Percentiles rank a stretch among this genome's conserved stretches.
phyloP scores from a whole-genome alignment of 2,113 vertebrate genomes.

The Indicator maculatus region DNA sequence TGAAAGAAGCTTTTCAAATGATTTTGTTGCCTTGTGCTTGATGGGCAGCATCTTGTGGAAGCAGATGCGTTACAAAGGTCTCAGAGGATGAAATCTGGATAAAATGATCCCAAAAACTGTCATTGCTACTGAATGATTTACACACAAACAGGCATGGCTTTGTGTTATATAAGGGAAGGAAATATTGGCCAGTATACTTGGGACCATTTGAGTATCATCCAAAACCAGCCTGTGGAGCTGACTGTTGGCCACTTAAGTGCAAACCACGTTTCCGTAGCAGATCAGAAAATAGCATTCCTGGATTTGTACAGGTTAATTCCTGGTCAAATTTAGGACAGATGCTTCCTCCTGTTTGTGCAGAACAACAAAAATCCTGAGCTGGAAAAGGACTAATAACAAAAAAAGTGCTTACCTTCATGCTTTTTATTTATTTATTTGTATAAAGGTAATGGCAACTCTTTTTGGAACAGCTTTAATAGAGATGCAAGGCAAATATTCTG shows the following conservation, averaged over 20 bases:
- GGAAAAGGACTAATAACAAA: background rate
- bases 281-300: conserved; percentile 24
- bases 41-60: background rate
- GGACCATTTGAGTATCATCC: background rate
- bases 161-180: background rate
- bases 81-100: background rate
- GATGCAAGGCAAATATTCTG: background rate
- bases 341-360: conserved; percentile 25
- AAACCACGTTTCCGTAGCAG: background rate
- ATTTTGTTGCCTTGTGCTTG: background rate
- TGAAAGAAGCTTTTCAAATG: background rate
- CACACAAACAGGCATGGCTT: background rate
- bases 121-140: background rate
- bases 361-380: background rate
- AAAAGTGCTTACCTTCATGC: background rate
- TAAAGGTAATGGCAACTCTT: background rate
- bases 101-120: background rate
- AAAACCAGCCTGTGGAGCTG: background rate
- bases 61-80: background rate
- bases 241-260: background rate
- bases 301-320: conserved; percentile 7
- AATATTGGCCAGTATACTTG: background rate
- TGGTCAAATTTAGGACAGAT: conserved; percentile 32
- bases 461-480: background rate
- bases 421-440: background rate